These are phyloP conservation scores for Gallinago nigripennis DNA, from an alignment of 2,797 vertebrate species.

Conservation along the genomic window DNA sequence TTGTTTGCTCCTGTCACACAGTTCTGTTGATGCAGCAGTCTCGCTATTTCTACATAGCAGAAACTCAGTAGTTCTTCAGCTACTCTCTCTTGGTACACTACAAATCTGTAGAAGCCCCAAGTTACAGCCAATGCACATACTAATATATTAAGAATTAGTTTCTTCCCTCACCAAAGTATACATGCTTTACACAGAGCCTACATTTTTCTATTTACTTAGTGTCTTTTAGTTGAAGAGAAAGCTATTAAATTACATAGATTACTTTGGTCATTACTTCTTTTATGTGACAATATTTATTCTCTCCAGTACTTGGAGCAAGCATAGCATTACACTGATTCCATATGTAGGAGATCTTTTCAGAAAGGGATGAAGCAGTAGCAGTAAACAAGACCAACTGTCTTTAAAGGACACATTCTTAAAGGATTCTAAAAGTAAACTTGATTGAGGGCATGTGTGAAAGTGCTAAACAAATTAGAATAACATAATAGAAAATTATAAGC, in stretches of 20 bases:
- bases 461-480: constrained; percentile 44
- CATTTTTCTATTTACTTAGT: background rate
- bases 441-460: background rate
- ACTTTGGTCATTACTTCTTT: background rate
- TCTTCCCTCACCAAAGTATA: background rate
- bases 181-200: background rate
- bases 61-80: background rate
- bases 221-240: background rate
- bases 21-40: background rate
- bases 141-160: background rate
- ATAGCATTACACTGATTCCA: background rate
- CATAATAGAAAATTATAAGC: constrained; percentile 50
- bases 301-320: background rate
- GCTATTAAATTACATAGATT: background rate
- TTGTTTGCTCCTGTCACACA: background rate
- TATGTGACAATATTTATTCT: background rate
- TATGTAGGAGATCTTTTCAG: background rate
- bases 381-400: background rate
- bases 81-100: background rate
- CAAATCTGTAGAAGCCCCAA: background rate
- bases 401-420: constrained; percentile 16
- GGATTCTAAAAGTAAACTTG: constrained; percentile 22
- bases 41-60: background rate
- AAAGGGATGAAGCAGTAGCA: background rate
- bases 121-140: rapidly evolving